Evolutionary conservation across 2,113 vertebrate genomes (phyloP).

Genomic region (Colinus virginianus): DNA sequence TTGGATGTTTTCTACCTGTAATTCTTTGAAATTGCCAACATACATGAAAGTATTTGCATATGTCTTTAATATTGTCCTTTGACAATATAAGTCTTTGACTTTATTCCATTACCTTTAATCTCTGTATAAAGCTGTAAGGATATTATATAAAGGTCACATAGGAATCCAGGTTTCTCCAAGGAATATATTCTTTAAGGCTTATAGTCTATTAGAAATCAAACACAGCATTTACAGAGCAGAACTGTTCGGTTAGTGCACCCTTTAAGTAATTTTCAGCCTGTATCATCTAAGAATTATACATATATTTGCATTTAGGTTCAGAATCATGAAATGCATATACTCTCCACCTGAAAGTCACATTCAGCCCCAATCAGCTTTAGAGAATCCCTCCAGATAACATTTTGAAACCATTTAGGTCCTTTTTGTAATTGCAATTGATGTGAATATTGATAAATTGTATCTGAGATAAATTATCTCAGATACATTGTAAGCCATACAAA

Average conservation of each 20-base stretch:
- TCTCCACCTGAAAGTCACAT: not conserved
- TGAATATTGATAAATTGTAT: not conserved
- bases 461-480: not conserved
- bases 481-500: not conserved
- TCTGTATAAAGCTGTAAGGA: not conserved
- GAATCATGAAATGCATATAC: not conserved
- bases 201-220: conserved; percentile 13
- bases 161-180: not conserved
- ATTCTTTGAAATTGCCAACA: not conserved
- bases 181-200: not conserved
- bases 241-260: not conserved
- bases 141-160: not conserved
- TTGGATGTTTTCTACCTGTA: not conserved
- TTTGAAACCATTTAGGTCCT: not conserved
- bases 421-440: not conserved
- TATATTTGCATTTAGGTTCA: not conserved
- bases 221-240: not conserved
- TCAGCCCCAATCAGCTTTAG: not conserved
- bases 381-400: not conserved
- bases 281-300: not conserved
- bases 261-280: not conserved
- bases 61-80: not conserved
- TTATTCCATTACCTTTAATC: not conserved
- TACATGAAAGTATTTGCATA: not conserved
- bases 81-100: not conserved